These are phyloP conservation scores for Rhabdornis inornatus DNA, from an alignment of 2,113 vertebrate species.

Conservation along the genomic window DNA sequence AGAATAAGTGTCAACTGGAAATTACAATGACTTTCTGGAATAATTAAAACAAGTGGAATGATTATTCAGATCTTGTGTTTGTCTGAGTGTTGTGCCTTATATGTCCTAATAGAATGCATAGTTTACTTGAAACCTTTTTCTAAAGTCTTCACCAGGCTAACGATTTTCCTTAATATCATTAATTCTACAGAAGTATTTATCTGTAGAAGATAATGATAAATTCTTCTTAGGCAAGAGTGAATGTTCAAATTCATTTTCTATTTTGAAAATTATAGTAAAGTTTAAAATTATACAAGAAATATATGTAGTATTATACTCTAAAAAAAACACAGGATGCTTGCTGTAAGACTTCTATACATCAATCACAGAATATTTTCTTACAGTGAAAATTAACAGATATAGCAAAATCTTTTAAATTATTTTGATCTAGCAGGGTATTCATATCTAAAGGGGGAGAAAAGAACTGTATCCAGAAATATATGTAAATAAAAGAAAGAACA, in stretches of 20 bases:
- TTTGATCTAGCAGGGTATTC: neutral
- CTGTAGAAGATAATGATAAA: neutral
- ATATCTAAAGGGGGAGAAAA: neutral
- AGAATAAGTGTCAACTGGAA: neutral
- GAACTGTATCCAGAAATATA: neutral
- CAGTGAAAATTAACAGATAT: neutral
- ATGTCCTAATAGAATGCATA: neutral
- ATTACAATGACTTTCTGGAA: neutral
- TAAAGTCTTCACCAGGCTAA: neutral
- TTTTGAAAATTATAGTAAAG: neutral
- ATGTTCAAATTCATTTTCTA: neutral
- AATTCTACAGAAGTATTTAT: neutral
- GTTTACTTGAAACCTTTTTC: neutral
- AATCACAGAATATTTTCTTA: neutral
- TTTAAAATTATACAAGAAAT: neutral
- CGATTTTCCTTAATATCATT: neutral
- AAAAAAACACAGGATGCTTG: neutral
- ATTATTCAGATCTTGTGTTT: neutral
- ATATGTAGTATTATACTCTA: neutral
- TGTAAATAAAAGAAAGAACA: neutral
- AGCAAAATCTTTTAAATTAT: neutral
- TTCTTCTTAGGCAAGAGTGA: neutral
- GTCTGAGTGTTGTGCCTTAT: neutral
- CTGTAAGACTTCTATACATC: neutral
- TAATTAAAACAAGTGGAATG: neutral